Conservation (phyloP, 2,888 invertebrate genomes). For the Galerucella nymphaeae region DNA sequence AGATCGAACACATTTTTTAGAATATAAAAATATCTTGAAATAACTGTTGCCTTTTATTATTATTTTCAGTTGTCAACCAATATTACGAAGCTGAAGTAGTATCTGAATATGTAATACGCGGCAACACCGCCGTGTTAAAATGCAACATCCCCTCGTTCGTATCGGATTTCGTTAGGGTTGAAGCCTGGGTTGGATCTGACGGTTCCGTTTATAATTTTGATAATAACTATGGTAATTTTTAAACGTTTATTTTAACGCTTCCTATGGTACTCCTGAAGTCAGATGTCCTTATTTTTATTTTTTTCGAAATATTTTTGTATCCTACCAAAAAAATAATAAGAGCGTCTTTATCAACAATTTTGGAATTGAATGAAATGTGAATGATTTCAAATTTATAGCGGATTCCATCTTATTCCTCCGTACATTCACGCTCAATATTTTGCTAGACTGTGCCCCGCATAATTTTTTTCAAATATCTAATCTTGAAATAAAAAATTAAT, state of each 20-base stretch:
- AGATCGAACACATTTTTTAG: no score
- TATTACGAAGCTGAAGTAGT: slow-evolving; percentile 87
- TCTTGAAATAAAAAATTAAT: no score
- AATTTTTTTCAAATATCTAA: no score
- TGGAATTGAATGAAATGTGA: no score
- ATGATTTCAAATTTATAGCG: no score
- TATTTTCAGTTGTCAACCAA: slow-evolving; percentile 83
- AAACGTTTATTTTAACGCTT: not conserved
- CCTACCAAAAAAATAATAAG: no score
- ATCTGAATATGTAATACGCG: slow-evolving; percentile 89
- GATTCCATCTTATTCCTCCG: no score
- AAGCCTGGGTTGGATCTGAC: slow-evolving; percentile 79
- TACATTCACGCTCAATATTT: no score
- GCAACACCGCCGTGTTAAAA: slow-evolving; percentile 87
- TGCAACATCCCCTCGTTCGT: slow-evolving; percentile 92
- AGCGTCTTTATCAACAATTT: no score
- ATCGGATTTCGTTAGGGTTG: slow-evolving; percentile 90
- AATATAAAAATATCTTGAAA: no score
- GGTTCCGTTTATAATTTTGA: slow-evolving; percentile 77
- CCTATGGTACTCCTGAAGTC: not conserved
- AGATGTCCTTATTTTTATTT: not conserved
- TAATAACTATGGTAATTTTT: slow-evolving; percentile 77
- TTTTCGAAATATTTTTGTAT: not conserved
- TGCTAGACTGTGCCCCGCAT: no score
- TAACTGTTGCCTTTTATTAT: no score